Evolutionary conservation across 2,888 invertebrate species (phyloP).

Genomic region (Pecten maximus): DNA sequence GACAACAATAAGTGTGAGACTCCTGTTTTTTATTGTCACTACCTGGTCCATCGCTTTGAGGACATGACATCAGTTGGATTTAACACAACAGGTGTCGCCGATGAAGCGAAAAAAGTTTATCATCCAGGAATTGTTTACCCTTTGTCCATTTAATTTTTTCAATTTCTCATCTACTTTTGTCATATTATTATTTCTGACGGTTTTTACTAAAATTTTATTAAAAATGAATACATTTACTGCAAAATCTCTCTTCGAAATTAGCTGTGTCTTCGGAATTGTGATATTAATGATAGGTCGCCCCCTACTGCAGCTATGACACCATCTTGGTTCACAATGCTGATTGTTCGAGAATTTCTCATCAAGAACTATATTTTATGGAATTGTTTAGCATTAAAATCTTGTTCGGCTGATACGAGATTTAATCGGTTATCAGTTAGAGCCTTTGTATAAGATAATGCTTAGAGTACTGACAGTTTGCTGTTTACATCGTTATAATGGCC

Average conservation of each 20-base stretch:
- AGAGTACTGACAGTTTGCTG: not conserved
- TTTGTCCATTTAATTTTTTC: too few species aligned
- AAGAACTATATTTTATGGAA: not conserved
- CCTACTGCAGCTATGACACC: not conserved
- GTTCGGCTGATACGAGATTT: not conserved
- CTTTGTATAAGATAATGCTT: not conserved
- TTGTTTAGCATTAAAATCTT: not conserved
- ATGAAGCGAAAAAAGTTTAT: too few species aligned
- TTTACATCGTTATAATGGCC: not conserved
- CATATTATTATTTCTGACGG: too few species aligned
- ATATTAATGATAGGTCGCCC: not conserved
- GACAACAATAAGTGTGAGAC: too few species aligned
- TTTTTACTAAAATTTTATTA: not conserved
- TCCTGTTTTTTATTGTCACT: too few species aligned
- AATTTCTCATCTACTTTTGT: too few species aligned
- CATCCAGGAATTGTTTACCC: too few species aligned
- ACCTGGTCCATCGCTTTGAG: too few species aligned
- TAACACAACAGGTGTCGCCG: too few species aligned
- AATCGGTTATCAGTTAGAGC: not conserved
- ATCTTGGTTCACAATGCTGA: not conserved
- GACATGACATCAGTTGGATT: too few species aligned
- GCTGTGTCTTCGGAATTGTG: not conserved
- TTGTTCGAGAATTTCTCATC: constrained; percentile 1
- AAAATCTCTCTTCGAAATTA: not conserved
- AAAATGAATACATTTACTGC: not conserved